These are phyloP conservation scores for Galerucella nymphaeae DNA, from an alignment of 2,888 invertebrate species.

Conservation along the genomic window DNA sequence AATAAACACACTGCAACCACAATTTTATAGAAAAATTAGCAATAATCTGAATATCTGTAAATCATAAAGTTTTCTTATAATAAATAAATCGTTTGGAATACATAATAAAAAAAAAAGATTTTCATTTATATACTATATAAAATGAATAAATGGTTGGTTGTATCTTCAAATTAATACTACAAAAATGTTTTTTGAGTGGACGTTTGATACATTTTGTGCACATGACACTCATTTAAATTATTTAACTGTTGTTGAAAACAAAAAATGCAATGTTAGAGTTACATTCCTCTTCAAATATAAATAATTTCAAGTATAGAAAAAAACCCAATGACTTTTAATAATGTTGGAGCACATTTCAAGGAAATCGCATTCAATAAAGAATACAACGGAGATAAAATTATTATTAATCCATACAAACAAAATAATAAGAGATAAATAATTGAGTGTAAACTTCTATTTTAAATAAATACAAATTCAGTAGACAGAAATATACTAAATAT, in stretches of 20 bases:
- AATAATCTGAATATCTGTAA: slow-evolving; percentile 15
- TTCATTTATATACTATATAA: slow-evolving; percentile 33
- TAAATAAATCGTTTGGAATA: slow-evolving; percentile 33
- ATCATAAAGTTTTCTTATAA: slow-evolving; percentile 11
- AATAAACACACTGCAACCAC: slow-evolving; percentile 5
- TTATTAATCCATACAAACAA: neutral
- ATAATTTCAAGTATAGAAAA: neutral
- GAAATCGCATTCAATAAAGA: too few species aligned
- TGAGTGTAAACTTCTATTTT: neutral
- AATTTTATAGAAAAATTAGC: slow-evolving; percentile 1
- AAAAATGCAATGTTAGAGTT: slow-evolving; percentile 13
- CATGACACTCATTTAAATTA: slow-evolving; percentile 43
- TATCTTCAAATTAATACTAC: slow-evolving; percentile 35
- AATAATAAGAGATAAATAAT: neutral
- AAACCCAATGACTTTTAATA: neutral
- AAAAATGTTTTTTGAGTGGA: slow-evolving; percentile 41
- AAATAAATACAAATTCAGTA: neutral
- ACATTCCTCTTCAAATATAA: neutral
- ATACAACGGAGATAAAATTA: too few species aligned
- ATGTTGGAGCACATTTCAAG: neutral
- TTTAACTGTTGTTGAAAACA: slow-evolving; percentile 29
- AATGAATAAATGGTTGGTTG: slow-evolving; percentile 28
- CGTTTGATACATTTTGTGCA: slow-evolving; percentile 49
- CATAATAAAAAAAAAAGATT: slow-evolving; percentile 32
- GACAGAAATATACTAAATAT: neutral